Evolutionary conservation across 2,113 vertebrate genomes (phyloP).

Genomic region (Excalfactoria chinensis): DNA sequence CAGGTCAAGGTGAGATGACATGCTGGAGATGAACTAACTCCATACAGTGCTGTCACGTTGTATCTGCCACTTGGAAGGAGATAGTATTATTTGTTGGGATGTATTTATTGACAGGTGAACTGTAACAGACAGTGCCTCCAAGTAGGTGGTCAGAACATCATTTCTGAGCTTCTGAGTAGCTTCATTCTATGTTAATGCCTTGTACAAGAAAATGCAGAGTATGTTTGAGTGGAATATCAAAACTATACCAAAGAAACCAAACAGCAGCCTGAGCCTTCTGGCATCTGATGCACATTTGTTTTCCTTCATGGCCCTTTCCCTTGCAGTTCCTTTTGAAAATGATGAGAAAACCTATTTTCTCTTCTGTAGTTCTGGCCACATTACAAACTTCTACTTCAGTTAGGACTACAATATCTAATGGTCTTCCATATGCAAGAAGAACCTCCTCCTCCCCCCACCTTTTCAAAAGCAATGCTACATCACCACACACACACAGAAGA

Average conservation of each 20-base stretch:
- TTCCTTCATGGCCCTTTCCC: background rate
- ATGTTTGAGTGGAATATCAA: background rate
- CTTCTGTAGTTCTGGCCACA: background rate
- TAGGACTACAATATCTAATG: fast-evolving
- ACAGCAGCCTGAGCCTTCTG: background rate
- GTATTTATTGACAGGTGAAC: background rate
- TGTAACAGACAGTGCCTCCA: background rate
- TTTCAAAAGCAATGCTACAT: background rate
- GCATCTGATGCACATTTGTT: fast-evolving
- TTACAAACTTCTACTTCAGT: background rate
- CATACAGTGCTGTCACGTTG: background rate
- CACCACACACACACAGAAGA: background rate
- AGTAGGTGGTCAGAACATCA: background rate
- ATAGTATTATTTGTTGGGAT: background rate
- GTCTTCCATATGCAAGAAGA: background rate
- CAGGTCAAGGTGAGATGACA: background rate
- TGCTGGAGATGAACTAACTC: background rate
- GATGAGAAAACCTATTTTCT: fast-evolving
- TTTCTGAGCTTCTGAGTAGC: background rate
- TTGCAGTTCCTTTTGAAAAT: background rate
- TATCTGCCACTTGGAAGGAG: background rate
- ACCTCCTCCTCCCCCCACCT: background rate
- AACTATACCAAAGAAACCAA: background rate
- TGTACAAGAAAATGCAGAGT: background rate
- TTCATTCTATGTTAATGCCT: background rate